Evolutionary conservation across 2,797 vertebrate genomes (phyloP), one percentile per base, ranked within the genome.

Genomic region (Kryptopterus vitreolus): DNA sequence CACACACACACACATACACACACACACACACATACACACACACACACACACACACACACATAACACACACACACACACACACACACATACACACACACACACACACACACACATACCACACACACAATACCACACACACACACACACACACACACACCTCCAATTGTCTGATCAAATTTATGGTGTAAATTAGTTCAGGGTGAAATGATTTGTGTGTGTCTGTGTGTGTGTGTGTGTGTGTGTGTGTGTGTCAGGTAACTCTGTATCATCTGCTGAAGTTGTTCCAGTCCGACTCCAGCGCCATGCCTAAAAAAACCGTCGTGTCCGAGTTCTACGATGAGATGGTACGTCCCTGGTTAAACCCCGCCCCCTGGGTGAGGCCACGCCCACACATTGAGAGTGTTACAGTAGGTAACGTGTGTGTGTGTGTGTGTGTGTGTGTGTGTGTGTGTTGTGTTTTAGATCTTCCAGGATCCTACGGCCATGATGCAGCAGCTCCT

Each of bases 321-420:
- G 97, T 99, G 81, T 99, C 98, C 43, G 97, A 99, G 86, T 99
- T 99, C 91, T 99, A 98, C 83, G 98, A 99, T 88, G 97, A 99
- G 92, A 99, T 99, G 98, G 98, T 99, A 92, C 46, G 86, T 5
- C 29, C 74, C 18, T 2, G 50, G 35, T 57, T 24, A 73, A 22
- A 5, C 31, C 12, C 0, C 70, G 3, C 20, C 52, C 12, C 9
- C 31, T 13, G 13, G 22, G 3, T 12, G 18, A 43, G 33, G n/a
- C 35, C 9, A 5, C 46, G 9, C 18, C 24, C 26, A 6, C 4
- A 22, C 1, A 6, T 53, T 53, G 16, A 20, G 16, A 46, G 38
- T 68, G 13, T 52, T 29, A 20, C 4, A 50, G 66, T 5, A 46
- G 65, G 26, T 20, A 26, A 26, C 13, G 52, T 12, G 3, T 16